Conservation (phyloP, 2,113 vertebrate genomes). For the Sphyrna mokarran region DNA sequence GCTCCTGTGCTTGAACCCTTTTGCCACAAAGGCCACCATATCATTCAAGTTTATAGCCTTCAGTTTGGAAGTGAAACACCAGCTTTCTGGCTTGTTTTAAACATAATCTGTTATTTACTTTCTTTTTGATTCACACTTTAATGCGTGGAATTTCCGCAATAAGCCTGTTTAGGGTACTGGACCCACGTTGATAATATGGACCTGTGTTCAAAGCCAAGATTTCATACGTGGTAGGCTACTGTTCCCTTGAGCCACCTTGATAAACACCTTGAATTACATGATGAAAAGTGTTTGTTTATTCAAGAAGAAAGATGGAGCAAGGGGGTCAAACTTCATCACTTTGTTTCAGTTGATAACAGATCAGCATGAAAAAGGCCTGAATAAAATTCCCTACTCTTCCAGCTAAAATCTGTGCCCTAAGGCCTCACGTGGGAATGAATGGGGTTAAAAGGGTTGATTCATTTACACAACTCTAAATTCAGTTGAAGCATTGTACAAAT, state of each 20-base stretch:
- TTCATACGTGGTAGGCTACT: neutral
- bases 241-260: neutral
- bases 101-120: neutral
- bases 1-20: too few species aligned
- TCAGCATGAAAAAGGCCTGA: neutral
- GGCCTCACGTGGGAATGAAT: neutral
- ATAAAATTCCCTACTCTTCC: neutral
- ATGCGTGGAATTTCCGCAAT: neutral
- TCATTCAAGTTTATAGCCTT: neutral
- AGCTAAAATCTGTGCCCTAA: neutral
- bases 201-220: neutral
- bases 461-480: neutral
- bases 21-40: too few species aligned
- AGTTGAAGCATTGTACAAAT: neutral
- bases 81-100: neutral
- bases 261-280: neutral
- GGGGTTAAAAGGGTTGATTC: neutral
- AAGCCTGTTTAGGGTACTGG: neutral
- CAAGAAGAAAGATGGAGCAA: neutral
- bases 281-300: neutral
- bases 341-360: neutral
- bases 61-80: neutral
- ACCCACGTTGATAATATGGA: neutral
- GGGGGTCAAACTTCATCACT: neutral
- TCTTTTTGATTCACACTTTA: neutral